Percentiles rank a stretch among this genome's conserved stretches.
Evolutionary conservation across 2,797 vertebrate genomes (phyloP).

Genomic region (Zalophus californianus): DNA sequence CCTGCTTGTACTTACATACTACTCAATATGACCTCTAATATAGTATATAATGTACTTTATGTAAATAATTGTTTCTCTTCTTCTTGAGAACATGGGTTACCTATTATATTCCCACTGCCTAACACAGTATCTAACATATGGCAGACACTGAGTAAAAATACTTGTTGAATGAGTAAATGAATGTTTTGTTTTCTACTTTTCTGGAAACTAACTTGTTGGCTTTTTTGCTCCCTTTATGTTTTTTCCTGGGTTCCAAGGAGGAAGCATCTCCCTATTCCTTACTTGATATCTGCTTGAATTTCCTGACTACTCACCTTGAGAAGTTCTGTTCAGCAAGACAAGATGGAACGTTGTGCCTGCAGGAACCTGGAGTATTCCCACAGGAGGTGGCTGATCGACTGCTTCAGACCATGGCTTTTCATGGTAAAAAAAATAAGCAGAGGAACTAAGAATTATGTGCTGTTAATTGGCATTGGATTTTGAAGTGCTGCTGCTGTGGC

Average conservation of each 20-base stretch:
- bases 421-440: slow-evolving; percentile 91
- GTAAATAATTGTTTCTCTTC: background rate
- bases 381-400: slow-evolving; percentile 98
- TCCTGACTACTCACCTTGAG: slow-evolving; percentile 95
- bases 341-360: slow-evolving; percentile 95
- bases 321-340: slow-evolving; percentile 95
- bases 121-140: background rate
- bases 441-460: background rate
- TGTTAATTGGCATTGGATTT: slow-evolving; percentile 53
- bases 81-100: background rate
- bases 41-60: background rate
- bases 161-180: slow-evolving; percentile 18
- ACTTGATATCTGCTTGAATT: slow-evolving; percentile 96
- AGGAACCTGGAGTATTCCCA: slow-evolving; percentile 97
- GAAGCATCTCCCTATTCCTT: slow-evolving; percentile 95
- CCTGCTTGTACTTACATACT: background rate
- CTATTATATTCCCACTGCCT: background rate
- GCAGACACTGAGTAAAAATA: background rate
- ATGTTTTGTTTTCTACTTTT: slow-evolving; percentile 43
- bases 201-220: slow-evolving; percentile 60
- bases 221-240: slow-evolving; percentile 72
- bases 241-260: slow-evolving; percentile 89
- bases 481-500: slow-evolving; percentile 10
- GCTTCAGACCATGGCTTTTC: slow-evolving; percentile 96
- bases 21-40: background rate